Evolutionary conservation across 2,113 vertebrate genomes (phyloP).

Genomic region (Nerophis ophidion): DNA sequence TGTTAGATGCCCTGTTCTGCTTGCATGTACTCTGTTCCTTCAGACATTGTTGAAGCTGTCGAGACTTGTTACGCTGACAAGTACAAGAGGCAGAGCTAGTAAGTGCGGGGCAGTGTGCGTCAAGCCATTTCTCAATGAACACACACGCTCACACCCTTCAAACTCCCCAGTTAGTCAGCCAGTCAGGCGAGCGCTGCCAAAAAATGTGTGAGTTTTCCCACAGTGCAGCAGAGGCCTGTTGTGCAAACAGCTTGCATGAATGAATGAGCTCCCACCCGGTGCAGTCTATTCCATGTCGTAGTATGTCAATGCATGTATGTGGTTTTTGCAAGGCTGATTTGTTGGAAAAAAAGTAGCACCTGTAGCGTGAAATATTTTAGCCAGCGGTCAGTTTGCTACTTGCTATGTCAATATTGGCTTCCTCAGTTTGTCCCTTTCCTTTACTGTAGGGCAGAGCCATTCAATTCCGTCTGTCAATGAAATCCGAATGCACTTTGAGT

Average conservation of each 20-base stretch:
- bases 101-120: conserved; percentile 21
- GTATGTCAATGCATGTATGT: not conserved
- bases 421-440: conserved; percentile 37
- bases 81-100: conserved; percentile 37
- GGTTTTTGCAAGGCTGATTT: not conserved
- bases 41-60: conserved; percentile 52
- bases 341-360: conserved; percentile 6
- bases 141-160: conserved; percentile 13
- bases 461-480: conserved; percentile 1
- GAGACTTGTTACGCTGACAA: conserved; percentile 56
- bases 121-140: conserved; percentile 53
- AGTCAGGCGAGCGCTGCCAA: conserved; percentile 7
- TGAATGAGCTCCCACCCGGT: conserved; percentile 26
- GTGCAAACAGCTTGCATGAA: conserved; percentile 39
- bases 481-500: too few relatives aligned
- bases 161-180: conserved; percentile 6
- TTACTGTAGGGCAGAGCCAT: conserved; percentile 25
- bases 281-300: conserved; percentile 6
- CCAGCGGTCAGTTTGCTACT: conserved; percentile 28
- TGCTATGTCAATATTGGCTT: conserved; percentile 24
- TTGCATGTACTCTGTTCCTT: conserved; percentile 17
- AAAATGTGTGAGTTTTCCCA: conserved; percentile 54
- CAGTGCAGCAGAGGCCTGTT: conserved; percentile 41
- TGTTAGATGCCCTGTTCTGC: conserved; percentile 3
- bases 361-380: conserved; percentile 27